phyloP scores from a whole-genome alignment of 1,140 invertebrate species.

The Pseudomyrmex cubaensis region DNA sequence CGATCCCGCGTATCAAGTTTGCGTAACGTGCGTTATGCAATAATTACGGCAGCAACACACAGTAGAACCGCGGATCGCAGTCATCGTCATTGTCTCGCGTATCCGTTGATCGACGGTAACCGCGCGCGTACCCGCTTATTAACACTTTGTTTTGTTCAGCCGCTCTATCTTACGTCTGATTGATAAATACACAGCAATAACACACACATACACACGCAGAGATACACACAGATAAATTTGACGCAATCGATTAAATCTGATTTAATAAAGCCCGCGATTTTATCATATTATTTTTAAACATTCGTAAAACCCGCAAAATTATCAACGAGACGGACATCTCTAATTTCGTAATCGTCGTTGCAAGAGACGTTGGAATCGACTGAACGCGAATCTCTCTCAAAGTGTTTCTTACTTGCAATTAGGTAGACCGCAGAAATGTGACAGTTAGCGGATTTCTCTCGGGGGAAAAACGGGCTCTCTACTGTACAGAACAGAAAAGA shows the following conservation, averaged over 20 bases:
- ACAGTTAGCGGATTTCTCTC: constrained; percentile 28
- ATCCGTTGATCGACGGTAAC: constrained; percentile 64
- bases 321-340: not conserved
- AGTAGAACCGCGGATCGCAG: constrained; percentile 26
- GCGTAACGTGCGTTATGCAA: constrained; percentile 67
- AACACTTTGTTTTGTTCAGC: constrained; percentile 35
- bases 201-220: no score
- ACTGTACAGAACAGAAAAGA: not conserved
- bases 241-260: not conserved
- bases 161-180: not conserved
- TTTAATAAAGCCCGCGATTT: no score
- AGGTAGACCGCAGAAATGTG: constrained; percentile 28
- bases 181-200: not conserved
- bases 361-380: not conserved
- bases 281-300: no score
- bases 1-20: constrained; percentile 56
- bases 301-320: no score
- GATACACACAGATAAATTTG: not conserved
- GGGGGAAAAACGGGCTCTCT: constrained; percentile 20
- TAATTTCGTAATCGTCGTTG: constrained; percentile 19
- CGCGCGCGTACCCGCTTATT: constrained; percentile 30
- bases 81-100: constrained; percentile 62
- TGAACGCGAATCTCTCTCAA: not conserved
- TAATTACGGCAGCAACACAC: constrained; percentile 35
- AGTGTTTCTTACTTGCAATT: constrained; percentile 13